phyloP scores from a whole-genome alignment of 1,140 invertebrate genomes.

The Temnothorax nylanderi region DNA sequence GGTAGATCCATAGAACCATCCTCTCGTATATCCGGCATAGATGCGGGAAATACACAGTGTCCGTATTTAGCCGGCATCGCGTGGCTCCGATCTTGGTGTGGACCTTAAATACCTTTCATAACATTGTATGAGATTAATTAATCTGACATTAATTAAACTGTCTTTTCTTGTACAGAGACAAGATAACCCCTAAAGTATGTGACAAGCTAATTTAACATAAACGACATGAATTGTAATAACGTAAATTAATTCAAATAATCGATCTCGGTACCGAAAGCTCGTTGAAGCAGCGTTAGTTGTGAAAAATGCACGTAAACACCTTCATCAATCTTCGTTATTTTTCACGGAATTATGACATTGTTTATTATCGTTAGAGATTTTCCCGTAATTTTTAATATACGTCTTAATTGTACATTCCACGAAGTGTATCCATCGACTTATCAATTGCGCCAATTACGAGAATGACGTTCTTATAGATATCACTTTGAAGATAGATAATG shows the following conservation, averaged over 20 bases:
- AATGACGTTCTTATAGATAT: not conserved
- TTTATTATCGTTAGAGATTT: conserved; percentile 29
- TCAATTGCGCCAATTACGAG: not conserved
- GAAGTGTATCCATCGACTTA: not conserved
- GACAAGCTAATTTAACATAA: not conserved
- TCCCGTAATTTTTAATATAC: not conserved
- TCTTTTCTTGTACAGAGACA: not conserved
- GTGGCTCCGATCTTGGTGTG: not conserved
- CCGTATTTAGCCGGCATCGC: not conserved
- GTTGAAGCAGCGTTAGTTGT: not conserved
- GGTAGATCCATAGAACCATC: not conserved
- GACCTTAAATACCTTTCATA: conserved; percentile 6
- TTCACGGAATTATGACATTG: not conserved
- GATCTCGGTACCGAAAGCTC: not conserved
- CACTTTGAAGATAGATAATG: not conserved
- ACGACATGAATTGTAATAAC: no score
- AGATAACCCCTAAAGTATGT: not conserved
- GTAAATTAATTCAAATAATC: conserved; percentile 33
- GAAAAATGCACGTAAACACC: not conserved
- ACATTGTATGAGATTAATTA: conserved; percentile 9
- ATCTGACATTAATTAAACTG: conserved; percentile 28
- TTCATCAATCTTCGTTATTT: conserved; percentile 46
- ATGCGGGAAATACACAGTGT: not conserved
- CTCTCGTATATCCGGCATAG: conserved; percentile 19
- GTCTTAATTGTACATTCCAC: not conserved